These are phyloP conservation scores for Amiota communis DNA, from an alignment of 2,888 invertebrate species.

Conservation along the genomic window DNA sequence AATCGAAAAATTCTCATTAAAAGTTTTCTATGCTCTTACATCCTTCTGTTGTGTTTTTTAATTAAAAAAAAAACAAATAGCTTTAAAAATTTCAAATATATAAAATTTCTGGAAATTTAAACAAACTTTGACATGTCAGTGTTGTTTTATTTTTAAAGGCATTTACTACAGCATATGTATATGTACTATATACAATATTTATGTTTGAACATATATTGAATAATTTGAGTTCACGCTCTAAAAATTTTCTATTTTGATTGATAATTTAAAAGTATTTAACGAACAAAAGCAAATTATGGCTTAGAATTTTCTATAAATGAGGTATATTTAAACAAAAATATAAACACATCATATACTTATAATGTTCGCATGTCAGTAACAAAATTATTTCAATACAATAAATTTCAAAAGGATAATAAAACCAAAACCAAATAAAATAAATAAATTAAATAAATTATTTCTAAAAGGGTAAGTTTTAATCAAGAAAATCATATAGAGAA, in stretches of 20 bases:
- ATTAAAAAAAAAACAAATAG: no score
- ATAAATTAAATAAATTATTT: not conserved
- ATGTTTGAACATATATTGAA: not conserved
- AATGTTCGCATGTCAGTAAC: not conserved
- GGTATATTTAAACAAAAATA: conserved; percentile 9
- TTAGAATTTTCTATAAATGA: not conserved
- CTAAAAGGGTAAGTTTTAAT: not conserved
- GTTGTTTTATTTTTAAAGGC: no score
- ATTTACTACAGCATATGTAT: no score
- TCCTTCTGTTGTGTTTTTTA: no score
- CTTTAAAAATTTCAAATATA: no score
- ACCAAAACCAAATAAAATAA: not conserved
- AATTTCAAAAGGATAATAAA: not conserved
- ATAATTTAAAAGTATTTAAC: conserved; percentile 13
- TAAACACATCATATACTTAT: no score
- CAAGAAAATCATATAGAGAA: no score
- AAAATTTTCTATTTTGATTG: conserved; percentile 17
- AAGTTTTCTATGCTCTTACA: no score
- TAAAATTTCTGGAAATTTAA: no score
- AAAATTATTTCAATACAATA: not conserved
- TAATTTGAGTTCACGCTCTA: conserved; percentile 17
- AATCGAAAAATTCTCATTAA: no score
- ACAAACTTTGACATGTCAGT: no score
- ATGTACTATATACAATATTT: not conserved
- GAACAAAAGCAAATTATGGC: not conserved